A percentile compares a stretch with the other conserved stretches of the same genome.
These are phyloP conservation scores for Ranitomeya variabilis DNA, from an alignment of 2,113 vertebrate genomes.

Conservation along the genomic window DNA sequence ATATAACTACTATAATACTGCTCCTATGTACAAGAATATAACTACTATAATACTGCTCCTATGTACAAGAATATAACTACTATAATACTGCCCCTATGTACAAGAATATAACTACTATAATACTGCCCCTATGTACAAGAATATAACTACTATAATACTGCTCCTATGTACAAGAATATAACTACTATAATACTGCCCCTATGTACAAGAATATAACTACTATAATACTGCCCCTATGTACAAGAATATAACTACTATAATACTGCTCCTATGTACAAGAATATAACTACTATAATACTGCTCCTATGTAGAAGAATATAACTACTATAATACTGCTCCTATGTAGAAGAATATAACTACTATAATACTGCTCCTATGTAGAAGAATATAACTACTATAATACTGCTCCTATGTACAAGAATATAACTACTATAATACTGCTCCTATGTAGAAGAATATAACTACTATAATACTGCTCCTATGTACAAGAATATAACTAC, in stretches of 20 bases:
- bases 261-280: neutral
- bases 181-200: slow-evolving; percentile 1
- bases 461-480: too few species aligned
- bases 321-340: slow-evolving; percentile 1
- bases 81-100: neutral
- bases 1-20: slow-evolving; percentile 6
- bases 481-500: too few species aligned
- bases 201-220: neutral
- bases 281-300: slow-evolving; percentile 6
- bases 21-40: neutral
- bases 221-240: neutral
- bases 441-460: too few species aligned
- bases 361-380: neutral
- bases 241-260: neutral
- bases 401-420: neutral
- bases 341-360: neutral
- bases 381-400: neutral
- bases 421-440: too few species aligned
- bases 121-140: neutral
- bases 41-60: neutral
- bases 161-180: neutral
- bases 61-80: neutral
- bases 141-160: slow-evolving; percentile 6
- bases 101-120: neutral
- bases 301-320: neutral